Percentiles rank a stretch among this genome's conserved stretches.
Evolutionary conservation across 64 coral and sea anemone genomes (phyloP).

Genomic region (Stichodactyla helianthus): DNA sequence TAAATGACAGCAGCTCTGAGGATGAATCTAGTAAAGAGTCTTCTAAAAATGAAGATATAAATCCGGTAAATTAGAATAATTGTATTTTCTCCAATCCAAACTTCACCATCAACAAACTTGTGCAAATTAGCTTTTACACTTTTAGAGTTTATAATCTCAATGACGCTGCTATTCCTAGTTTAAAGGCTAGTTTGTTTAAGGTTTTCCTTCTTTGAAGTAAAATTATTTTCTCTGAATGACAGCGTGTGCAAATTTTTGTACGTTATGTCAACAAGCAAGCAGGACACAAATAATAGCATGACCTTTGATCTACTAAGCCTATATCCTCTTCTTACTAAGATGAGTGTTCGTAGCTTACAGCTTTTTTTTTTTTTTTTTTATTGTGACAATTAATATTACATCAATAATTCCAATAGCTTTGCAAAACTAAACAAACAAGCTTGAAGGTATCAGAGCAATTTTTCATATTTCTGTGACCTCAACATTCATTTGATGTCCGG

Average conservation of each 20-base stretch:
- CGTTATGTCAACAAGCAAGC: background rate
- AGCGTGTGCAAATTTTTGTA: background rate
- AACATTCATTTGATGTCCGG: no score
- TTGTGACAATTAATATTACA: no score
- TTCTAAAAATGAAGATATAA: constrained; percentile 48
- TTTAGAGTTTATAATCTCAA: background rate
- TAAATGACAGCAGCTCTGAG: constrained; percentile 85
- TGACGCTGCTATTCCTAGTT: background rate
- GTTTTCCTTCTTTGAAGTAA: background rate
- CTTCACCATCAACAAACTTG: background rate
- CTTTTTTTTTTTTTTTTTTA: no score
- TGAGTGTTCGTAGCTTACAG: no score
- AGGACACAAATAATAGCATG: background rate
- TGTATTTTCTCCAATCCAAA: background rate
- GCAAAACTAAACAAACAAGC: no score
- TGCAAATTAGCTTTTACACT: background rate
- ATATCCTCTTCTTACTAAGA: no score
- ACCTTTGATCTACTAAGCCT: background rate
- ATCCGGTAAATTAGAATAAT: constrained; percentile 65
- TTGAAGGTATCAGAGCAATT: no score
- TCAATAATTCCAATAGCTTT: no score
- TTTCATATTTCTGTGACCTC: no score
- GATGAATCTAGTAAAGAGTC: constrained; percentile 59
- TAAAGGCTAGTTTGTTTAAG: background rate
- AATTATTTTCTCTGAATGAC: background rate